These are phyloP conservation scores for Plestiodon gilberti DNA, from an alignment of 2,113 vertebrate genomes.

Conservation along the genomic window DNA sequence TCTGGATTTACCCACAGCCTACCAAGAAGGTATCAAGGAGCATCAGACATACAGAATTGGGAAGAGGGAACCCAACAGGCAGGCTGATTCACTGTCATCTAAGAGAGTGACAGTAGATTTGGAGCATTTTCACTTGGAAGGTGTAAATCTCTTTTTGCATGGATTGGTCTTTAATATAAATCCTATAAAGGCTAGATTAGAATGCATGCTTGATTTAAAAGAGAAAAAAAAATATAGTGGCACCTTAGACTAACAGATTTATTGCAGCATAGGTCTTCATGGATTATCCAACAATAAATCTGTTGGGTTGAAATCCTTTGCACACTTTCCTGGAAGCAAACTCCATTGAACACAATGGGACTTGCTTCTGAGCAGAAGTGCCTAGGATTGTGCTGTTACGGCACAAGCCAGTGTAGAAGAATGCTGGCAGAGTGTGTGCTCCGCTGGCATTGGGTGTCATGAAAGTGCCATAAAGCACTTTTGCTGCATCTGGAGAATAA, in stretches of 20 bases:
- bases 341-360: too few relatives aligned
- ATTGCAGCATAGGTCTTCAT: neutral
- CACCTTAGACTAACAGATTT: neutral
- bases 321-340: too few relatives aligned
- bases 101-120: neutral
- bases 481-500: too few relatives aligned
- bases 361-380: too few relatives aligned
- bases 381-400: too few relatives aligned
- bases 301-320: too few relatives aligned
- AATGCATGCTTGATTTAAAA: too few relatives aligned
- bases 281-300: neutral
- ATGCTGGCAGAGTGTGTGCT: too few relatives aligned
- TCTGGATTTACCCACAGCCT: neutral
- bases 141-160: neutral
- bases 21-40: neutral
- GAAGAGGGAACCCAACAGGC: neutral
- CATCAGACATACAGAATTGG: neutral
- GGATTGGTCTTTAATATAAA: neutral
- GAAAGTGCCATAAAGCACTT: neutral
- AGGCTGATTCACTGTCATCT: neutral
- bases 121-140: too few relatives aligned
- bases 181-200: too few relatives aligned
- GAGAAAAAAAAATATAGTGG: neutral
- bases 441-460: too few relatives aligned
- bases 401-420: too few relatives aligned